Conservation (phyloP, 2,888 invertebrate species). For the Tenthredo mesomela region DNA sequence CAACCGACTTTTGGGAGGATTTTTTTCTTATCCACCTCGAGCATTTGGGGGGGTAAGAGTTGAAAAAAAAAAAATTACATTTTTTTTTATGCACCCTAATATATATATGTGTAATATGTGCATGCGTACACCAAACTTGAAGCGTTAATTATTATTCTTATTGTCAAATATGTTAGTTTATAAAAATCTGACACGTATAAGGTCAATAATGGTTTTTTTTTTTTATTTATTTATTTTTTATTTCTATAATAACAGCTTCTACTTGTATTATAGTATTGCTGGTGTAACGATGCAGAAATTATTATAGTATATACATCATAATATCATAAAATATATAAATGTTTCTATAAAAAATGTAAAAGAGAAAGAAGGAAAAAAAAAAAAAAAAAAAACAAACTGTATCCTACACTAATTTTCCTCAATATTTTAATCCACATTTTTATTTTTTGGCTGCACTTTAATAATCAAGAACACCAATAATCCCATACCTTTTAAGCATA, state of each 20-base stretch:
- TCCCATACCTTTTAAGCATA: not conserved
- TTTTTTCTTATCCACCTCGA: no score
- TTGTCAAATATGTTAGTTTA: not conserved
- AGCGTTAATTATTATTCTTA: not conserved
- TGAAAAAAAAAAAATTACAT: no score
- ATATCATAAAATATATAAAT: slow-evolving; percentile 13
- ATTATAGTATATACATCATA: not conserved
- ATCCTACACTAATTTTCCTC: not conserved
- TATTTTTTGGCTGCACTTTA: not conserved
- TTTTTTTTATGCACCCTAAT: no score
- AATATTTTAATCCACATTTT: not conserved
- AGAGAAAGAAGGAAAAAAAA: not conserved
- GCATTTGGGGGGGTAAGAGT: no score
- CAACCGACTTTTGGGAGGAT: no score
- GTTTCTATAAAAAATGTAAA: slow-evolving; percentile 14
- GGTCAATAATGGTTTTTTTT: not conserved
- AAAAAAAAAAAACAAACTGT: not conserved
- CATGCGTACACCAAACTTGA: slow-evolving; percentile 27
- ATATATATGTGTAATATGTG: not conserved
- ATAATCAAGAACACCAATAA: not conserved
- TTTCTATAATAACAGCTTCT: not conserved
- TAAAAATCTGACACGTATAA: not conserved
- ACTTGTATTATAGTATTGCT: not conserved
- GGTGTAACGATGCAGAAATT: slow-evolving; percentile 10
- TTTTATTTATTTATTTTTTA: not conserved